A percentile compares a stretch with the other conserved stretches of the same genome.
Conservation (phyloP, 2,797 vertebrate species). For the Myioborus miniatus region DNA sequence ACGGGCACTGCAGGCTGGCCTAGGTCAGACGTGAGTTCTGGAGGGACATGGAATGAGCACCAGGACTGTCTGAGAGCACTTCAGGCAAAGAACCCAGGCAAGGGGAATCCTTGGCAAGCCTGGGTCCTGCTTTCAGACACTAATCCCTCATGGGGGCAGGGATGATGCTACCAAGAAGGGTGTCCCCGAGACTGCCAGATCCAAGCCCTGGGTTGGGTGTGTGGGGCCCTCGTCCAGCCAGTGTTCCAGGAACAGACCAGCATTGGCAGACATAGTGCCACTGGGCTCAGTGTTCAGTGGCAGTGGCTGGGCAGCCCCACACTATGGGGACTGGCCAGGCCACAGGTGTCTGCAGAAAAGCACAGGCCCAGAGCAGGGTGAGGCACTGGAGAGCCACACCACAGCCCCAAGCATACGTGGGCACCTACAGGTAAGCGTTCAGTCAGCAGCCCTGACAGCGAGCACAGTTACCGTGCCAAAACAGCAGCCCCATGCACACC, state of each 20-base stretch:
- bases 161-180: background rate
- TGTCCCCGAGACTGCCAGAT: background rate
- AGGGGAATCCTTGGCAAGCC: background rate
- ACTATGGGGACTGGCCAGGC: background rate
- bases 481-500: background rate
- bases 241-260: background rate
- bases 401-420: background rate
- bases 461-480: accelerated
- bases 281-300: accelerated
- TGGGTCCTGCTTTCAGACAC: background rate
- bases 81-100: accelerated
- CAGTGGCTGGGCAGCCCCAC: accelerated
- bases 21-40: accelerated
- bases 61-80: background rate
- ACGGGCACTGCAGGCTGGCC: accelerated
- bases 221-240: background rate
- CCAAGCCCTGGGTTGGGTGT: background rate
- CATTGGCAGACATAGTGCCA: accelerated
- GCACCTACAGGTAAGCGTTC: background rate
- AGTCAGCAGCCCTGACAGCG: background rate
- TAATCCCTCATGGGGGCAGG: accelerated
- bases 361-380: background rate
- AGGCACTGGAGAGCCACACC: background rate
- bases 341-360: background rate
- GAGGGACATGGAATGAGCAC: accelerated